Evolutionary conservation across 2,113 vertebrate genomes (phyloP), one percentile per base, ranked within the genome.

Genomic region (Electrona antarctica): DNA sequence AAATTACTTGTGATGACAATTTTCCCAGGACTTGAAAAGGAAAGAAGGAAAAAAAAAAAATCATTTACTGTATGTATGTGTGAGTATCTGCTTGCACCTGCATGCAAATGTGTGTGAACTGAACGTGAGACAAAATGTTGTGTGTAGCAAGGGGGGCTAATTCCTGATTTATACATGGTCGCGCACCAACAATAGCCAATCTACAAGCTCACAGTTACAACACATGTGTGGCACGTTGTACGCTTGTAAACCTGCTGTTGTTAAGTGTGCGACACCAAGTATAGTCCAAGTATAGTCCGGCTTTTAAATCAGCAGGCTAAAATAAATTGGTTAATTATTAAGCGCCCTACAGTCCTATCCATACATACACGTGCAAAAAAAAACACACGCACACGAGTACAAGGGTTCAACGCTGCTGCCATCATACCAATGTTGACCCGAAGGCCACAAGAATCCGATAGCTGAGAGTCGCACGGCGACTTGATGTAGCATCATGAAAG

Each of bases 271-370:
- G n/a, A n/a, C n/a, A n/a, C n/a, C n/a, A n/a, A n/a, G n/a, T n/a
- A n/a, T n/a, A n/a, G n/a, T n/a, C n/a, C n/a, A n/a, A n/a, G n/a
- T n/a, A n/a, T n/a, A n/a, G n/a, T n/a, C 4, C 29, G 4, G 29
- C 2, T 4, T 52, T 51, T 14, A 62, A 15, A 48, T 63, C 21
- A 51, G 57, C 82, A 78, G 81, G 78, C 83, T 81, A 86, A 86
- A 86, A 84, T 77, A 57, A 48, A n/a, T 60, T 52, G 69, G 58
- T 83, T 77, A 86, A 83, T 78, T 69, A 86, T 84, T 83, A 69
- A 86, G 75, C 67, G 79, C 73, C 70, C 60, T 65, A 49, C 50
- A 63, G 41, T 49, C 15, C 67, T 74, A 60, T 77, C 41, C 68
- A 85, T 13, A 85, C 83, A 80, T 87, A 80, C 62, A 79, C 86